Base-by-base conservation (phyloP, 2,888 invertebrate genomes). In the Xanthia togata region DNA sequence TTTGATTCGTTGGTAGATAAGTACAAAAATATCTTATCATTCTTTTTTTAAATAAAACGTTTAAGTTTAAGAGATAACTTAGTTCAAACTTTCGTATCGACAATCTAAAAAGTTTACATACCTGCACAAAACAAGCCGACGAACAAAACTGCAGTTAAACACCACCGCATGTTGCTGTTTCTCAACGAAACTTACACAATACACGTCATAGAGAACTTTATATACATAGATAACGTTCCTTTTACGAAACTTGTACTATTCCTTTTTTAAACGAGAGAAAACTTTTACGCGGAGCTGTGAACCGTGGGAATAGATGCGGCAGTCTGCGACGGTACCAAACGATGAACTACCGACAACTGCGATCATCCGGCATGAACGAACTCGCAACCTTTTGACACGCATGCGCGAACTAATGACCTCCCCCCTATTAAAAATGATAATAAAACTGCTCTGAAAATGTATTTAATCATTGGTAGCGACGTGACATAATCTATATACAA, bases 121-220 rank as follows among this genome's bases (percentile, higher is more conserved):
- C 96, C 96, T 90, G 93, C 91, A 88, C 89, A 91, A 71, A 94
- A 47, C 72, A 92, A 87, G 81, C 91, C 87, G 90, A 90, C 79
- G 76, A 94, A 87, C 74, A 93, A 82, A 82, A 94, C 85, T 76
- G 91, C 90, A 74, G 88, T 84, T 73, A 90, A 83, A 79, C 89
- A 88, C 95, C 94, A 94, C 93, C 92, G 90, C 96, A 96, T 96
- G 86, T 92, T 91, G 91, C 74, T 81, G 83, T 85, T 82, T 82
- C 60, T 84, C 82, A 90, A 91, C 89, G 85, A 67, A 90, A 91
- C 89, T 90, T 89, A 91, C 91, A 92, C 92, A 91, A 85, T 85
- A 82, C 91, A 92, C 89, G 88, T 86, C 89, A 92, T 91, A 89
- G 83, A 90, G 81, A 89, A 89, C 83, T 76, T 75, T 76, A 71